Percentiles rank a stretch among this genome's conserved stretches.
phyloP scores from a whole-genome alignment of 2,797 vertebrate genomes.

The Pipistrellus kuhlii region DNA sequence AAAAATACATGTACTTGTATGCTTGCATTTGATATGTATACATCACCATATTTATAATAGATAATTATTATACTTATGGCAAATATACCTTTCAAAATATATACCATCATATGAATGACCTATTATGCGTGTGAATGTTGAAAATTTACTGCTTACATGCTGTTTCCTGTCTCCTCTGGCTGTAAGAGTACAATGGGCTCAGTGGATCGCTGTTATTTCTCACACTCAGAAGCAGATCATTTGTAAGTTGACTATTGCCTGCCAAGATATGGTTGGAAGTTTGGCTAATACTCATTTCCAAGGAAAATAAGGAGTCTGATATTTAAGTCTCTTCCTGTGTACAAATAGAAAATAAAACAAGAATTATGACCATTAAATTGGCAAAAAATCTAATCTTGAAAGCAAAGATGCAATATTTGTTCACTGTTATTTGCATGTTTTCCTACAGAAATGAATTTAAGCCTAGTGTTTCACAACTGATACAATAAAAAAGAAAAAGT shows the following conservation, averaged over 20 bases:
- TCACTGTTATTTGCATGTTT: neutral
- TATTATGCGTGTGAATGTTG: neutral
- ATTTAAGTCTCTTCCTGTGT: neutral
- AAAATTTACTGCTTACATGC: neutral
- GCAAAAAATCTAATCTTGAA: neutral
- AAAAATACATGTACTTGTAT: neutral
- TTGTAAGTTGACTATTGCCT: neutral
- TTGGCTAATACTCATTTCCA: slow-evolving; percentile 11
- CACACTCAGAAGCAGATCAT: slow-evolving; percentile 6
- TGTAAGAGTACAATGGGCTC: neutral
- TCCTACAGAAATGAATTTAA: neutral
- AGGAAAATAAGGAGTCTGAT: neutral
- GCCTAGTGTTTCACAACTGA: neutral
- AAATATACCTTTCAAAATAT: neutral
- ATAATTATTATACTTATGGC: neutral
- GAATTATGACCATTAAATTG: neutral
- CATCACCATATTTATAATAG: neutral
- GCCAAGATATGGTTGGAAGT: neutral
- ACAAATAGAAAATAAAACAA: neutral
- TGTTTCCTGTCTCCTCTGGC: slow-evolving; percentile 5
- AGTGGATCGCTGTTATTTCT: neutral
- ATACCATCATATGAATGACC: neutral
- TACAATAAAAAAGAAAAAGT: neutral
- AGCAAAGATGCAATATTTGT: neutral
- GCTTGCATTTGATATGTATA: neutral